These are phyloP conservation scores for Ailuropoda melanoleuca DNA, from an alignment of 2,113 vertebrate species.

Conservation along the genomic window DNA sequence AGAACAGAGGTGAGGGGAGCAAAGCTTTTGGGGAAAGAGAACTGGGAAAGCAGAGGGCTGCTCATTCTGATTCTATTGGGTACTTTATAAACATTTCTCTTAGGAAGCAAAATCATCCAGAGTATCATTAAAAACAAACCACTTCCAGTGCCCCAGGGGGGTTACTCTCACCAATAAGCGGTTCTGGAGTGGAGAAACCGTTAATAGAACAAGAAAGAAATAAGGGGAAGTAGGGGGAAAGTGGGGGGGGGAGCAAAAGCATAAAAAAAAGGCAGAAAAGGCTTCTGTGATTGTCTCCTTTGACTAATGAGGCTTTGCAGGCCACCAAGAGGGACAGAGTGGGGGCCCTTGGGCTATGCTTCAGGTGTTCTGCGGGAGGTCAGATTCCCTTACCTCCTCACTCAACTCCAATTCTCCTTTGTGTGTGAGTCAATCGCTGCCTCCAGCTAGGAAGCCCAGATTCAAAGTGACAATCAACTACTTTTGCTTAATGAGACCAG, in stretches of 20 bases:
- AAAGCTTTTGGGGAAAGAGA: not conserved
- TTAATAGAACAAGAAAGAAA: not conserved
- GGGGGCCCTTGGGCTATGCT: not conserved
- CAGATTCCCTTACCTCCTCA: not conserved
- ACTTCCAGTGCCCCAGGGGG: not conserved
- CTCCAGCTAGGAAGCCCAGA: constrained; percentile 10
- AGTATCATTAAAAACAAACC: constrained; percentile 61
- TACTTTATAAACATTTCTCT: constrained; percentile 32
- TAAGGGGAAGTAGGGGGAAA: fast-evolving
- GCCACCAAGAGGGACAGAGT: not conserved
- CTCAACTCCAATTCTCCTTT: not conserved
- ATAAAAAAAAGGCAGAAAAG: not conserved
- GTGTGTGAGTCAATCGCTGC: not conserved
- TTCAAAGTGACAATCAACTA: constrained; percentile 46
- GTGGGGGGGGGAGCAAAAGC: not conserved
- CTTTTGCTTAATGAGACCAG: constrained; percentile 54
- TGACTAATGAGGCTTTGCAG: constrained; percentile 29
- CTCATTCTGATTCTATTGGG: not conserved
- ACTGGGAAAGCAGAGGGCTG: not conserved
- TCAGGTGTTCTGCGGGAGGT: not conserved
- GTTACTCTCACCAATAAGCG: constrained; percentile 36
- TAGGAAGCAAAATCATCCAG: constrained; percentile 64
- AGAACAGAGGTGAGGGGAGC: not conserved
- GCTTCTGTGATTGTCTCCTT: not conserved
- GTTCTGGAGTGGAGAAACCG: not conserved